A percentile compares a stretch with the other conserved stretches of the same genome.
These are phyloP conservation scores for Catalaphyllia jardinei DNA, from an alignment of 64 coral and sea anemone species.

Conservation along the genomic window DNA sequence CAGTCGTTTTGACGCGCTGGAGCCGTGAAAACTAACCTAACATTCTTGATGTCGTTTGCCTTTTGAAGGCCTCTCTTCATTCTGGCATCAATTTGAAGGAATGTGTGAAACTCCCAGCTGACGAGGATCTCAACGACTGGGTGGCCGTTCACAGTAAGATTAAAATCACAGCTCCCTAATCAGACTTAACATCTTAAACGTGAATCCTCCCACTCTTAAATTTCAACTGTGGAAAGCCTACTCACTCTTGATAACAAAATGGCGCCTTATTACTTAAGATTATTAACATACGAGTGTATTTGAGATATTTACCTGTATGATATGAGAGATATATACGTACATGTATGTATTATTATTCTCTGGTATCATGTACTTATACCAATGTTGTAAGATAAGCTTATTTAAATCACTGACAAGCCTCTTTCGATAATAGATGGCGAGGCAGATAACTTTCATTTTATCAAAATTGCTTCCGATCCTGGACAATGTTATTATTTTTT, in stretches of 20 bases:
- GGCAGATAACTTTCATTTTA: no score
- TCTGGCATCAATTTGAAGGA: conserved; percentile 87
- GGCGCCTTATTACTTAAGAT: background rate
- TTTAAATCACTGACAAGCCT: no score
- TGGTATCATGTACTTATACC: no score
- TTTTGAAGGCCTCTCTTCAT: conserved; percentile 83
- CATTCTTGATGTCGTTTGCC: conserved; percentile 30
- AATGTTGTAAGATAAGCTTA: no score
- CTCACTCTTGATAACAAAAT: background rate
- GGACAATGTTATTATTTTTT: no score
- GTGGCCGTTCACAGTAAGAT: conserved; percentile 94
- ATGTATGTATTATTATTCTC: no score
- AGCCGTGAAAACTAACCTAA: background rate
- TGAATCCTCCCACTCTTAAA: background rate
- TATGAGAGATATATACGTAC: no score
- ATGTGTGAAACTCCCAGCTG: conserved; percentile 92
- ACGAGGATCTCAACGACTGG: conserved; percentile 94
- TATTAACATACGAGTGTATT: no score
- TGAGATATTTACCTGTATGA: no score
- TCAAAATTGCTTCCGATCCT: no score
- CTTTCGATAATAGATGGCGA: no score
- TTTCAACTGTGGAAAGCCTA: background rate
- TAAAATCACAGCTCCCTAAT: background rate
- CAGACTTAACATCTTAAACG: conserved; percentile 12
- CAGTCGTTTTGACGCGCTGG: background rate